Base-by-base conservation (phyloP, 2,797 vertebrate species). In the Poeciliopsis gracilis region DNA sequence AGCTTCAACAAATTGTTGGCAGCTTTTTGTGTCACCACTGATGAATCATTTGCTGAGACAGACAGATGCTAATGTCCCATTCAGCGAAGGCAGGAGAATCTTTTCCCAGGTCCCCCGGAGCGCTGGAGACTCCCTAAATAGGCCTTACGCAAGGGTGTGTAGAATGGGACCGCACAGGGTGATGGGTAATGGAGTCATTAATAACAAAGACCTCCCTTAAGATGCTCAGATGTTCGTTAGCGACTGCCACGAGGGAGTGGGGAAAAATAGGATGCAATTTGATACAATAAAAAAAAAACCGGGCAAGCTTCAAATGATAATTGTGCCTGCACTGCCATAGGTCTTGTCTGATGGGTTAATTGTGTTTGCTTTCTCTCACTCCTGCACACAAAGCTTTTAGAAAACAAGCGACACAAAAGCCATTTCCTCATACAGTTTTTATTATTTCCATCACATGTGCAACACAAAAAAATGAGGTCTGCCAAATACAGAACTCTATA, bases 371-470 rank as follows among this genome's bases (percentile, higher is more conserved):
- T 47, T 77, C 55, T 28, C 75, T 10, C 43, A 6, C 41, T 59
- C n/a, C 76, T 3, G 5, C 25, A 57, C 12, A 63, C 57, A 71
- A 10, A 10, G 46, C 5, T 79, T 69, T 67, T 38, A 55, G n/a
- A 81, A 55, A 59, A 82, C 55, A 91, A 85, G 72, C 51, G 79
- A 91, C 88, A 77, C 41, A 10, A 73, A 79, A 88, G 82, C 82
- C 81, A 79, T 89, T 90, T 94, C 88, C 84, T 96, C 94, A 94
- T 95, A 95, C 94, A 95, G 90, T 94, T 96, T 95, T 96, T 96
- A 96, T 95, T 96, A 95, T 96, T 96, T 95, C 91, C 94, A 96
- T 96, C 95, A 96, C 96, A 96, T 96, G 95, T 96, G 95, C 95
- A 95, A 95, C 95, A 96, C 95, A 96, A 95, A 96, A 63, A 95